Percentiles rank a stretch among this genome's conserved stretches.
Evolutionary conservation across 2,113 vertebrate genomes (phyloP).

Genomic region (Patagioenas fasciata): DNA sequence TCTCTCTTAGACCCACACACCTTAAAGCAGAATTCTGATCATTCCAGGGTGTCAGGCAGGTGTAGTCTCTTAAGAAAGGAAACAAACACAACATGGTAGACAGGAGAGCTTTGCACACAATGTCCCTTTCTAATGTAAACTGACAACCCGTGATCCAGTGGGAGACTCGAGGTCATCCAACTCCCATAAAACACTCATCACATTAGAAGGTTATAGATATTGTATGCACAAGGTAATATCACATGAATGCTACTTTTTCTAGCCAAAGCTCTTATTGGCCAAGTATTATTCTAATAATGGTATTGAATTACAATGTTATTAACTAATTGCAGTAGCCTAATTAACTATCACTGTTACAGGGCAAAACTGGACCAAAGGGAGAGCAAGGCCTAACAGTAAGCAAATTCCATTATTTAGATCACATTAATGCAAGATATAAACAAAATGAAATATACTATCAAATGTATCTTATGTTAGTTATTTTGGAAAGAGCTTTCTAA

Average conservation of each 20-base stretch:
- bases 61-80: not conserved
- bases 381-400: constrained; percentile 87
- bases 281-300: not conserved
- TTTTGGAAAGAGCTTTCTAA: not conserved
- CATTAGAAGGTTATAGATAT: not conserved
- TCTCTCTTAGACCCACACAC: not conserved
- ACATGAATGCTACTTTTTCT: not conserved
- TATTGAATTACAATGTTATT: not conserved
- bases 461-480: not conserved
- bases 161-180: not conserved
- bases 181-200: not conserved
- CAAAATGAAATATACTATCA: not conserved
- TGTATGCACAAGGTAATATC: not conserved
- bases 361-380: constrained; percentile 82
- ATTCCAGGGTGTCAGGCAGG: not conserved
- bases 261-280: not conserved
- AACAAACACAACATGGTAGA: not conserved
- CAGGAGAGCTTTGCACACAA: not conserved
- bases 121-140: not conserved
- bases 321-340: not conserved
- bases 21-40: not conserved
- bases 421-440: not conserved
- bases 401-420: constrained; percentile 16
- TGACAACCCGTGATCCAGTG: not conserved
- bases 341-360: constrained; percentile 68